A percentile compares a stretch with the other conserved stretches of the same genome.
These are phyloP conservation scores for Dinomys branickii DNA, from an alignment of 2,113 vertebrate species.

Conservation along the genomic window DNA sequence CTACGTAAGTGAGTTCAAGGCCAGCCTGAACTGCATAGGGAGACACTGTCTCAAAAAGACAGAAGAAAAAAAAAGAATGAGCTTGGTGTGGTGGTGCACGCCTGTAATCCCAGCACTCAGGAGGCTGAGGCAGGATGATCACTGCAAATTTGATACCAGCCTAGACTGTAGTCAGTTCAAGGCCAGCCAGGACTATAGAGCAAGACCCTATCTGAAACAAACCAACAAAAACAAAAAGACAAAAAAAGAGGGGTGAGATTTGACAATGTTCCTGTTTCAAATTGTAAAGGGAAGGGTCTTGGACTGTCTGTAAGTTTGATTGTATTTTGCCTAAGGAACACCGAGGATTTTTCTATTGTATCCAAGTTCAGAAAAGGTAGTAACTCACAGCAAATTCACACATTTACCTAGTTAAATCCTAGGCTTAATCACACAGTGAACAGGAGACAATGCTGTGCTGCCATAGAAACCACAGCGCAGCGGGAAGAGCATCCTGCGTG, in stretches of 20 bases:
- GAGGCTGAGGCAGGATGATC: background rate
- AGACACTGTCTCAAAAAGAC: background rate
- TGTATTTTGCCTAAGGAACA: background rate
- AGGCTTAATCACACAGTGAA: background rate
- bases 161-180: background rate
- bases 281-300: background rate
- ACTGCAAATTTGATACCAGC: background rate
- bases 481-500: background rate
- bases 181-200: background rate
- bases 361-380: background rate
- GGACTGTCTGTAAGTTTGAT: background rate
- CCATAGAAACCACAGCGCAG: fast-evolving
- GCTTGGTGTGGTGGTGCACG: background rate
- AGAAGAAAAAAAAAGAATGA: no score
- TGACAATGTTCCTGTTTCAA: background rate
- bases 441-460: background rate
- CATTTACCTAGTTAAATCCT: background rate
- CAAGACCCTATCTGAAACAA: background rate
- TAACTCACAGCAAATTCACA: background rate
- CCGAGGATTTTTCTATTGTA: background rate
- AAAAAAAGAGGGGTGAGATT: background rate
- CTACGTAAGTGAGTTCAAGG: background rate
- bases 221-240: background rate
- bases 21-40: background rate
- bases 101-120: background rate